Conservation (phyloP, 1,140 invertebrate genomes). For the Scaptomyza pallida region DNA sequence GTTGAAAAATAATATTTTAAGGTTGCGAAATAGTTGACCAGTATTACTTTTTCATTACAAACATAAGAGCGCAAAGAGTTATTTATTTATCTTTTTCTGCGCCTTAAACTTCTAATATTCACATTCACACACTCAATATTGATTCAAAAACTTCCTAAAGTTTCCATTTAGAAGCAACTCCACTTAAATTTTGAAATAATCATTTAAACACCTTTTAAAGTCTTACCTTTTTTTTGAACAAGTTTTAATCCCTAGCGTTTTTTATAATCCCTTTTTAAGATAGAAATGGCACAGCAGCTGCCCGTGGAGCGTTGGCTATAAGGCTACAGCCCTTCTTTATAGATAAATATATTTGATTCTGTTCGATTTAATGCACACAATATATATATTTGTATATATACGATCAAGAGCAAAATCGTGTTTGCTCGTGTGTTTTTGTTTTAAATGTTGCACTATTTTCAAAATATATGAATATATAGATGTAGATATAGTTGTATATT, state of each 20-base stretch:
- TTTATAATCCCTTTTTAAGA: conserved; percentile 55
- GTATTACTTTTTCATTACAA: no score
- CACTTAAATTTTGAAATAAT: no score
- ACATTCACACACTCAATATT: no score
- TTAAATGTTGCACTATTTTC: conserved; percentile 23
- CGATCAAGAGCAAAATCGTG: conserved; percentile 42
- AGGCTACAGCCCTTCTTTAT: not conserved
- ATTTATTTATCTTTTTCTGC: no score
- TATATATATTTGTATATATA: not conserved
- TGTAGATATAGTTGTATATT: conserved; percentile 9
- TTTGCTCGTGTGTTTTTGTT: conserved; percentile 51
- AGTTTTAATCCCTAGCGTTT: conserved; percentile 55
- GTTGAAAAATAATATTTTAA: no score
- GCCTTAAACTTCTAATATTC: no score
- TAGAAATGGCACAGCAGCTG: conserved; percentile 62
- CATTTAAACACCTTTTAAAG: not conserved
- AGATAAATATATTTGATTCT: not conserved
- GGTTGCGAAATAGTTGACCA: no score
- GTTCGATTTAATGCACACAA: not conserved
- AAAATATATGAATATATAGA: conserved; percentile 2
- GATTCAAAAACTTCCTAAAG: no score
- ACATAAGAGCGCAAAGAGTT: no score
- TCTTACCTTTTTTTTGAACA: conserved; percentile 64
- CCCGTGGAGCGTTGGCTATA: conserved; percentile 31
- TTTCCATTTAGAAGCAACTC: no score